Evolutionary conservation across 2,888 invertebrate species (phyloP), one percentile per base, ranked within the genome.

Genomic region (Zygaena filipendulae): DNA sequence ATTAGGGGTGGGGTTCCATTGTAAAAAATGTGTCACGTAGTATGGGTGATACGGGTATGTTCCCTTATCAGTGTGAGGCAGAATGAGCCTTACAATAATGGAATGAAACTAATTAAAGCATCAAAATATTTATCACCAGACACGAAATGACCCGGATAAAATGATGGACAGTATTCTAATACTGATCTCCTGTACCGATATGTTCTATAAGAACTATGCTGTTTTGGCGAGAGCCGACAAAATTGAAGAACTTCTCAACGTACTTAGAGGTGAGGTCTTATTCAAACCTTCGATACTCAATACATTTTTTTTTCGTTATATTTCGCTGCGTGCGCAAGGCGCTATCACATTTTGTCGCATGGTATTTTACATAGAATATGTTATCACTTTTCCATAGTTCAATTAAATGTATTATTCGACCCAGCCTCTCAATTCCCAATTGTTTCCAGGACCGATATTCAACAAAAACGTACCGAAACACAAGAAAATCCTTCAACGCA

Each of bases 111-210:
- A n/a, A n/a, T n/a, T n/a, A n/a, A n/a, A n/a, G n/a, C n/a, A n/a
- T n/a, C n/a, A n/a, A n/a, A n/a, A n/a, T n/a, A n/a, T n/a, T n/a
- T n/a, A n/a, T n/a, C n/a, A n/a, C n/a, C n/a, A 69, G 67, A 59
- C 51, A 8, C 48, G 52, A 23, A 23, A 49, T 27, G 49, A 67
- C 27, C 32, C 50, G 12, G 46, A 59, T 18, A 55, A 55, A 39
- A 50, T 64, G 12, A 62, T 64, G 42, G 56, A 49, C 22, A 61
- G 59, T 6, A 47, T 67, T 49, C 62, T 59, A 38, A 38, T 68
- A 27, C 42, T 66, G 22, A 34, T 70, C 13, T 63, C 68, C 2
- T 51, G 63, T 35, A 50, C 57, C 2, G 59, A 55, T 34, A 47
- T 47, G 9, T 49, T 67, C 25, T 69, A 50, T 32, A 66, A 69